Evolutionary conservation across 1,140 invertebrate species (phyloP).

Genomic region (Neelides sp.): DNA sequence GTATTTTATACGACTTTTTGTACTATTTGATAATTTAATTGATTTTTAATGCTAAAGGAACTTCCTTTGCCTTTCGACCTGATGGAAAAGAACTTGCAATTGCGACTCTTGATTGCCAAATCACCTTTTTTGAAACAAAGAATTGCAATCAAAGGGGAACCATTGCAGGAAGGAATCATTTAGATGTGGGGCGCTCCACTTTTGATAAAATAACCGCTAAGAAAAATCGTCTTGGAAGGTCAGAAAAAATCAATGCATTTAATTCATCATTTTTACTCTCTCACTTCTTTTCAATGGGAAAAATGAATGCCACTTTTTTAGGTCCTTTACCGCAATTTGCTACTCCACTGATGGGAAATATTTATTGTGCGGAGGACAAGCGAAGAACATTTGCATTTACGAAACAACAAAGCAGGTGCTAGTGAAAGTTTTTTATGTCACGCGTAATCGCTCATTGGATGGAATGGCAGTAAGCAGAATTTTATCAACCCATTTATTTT

Average conservation of each 20-base stretch:
- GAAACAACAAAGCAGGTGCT: conserved; percentile 60
- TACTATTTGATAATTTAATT: conserved; percentile 1
- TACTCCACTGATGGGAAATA: conserved; percentile 84
- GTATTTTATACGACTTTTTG: conserved; percentile 1
- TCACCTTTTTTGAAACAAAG: conserved; percentile 66
- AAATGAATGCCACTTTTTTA: conserved; percentile 40
- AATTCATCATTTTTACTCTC: background rate
- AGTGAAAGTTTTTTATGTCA: conserved; percentile 85
- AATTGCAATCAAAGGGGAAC: conserved; percentile 52
- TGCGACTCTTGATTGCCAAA: conserved; percentile 75
- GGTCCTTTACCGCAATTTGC: conserved; percentile 74
- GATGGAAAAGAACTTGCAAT: conserved; percentile 84
- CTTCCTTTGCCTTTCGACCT: conserved; percentile 70
- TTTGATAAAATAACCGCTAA: conserved; percentile 78
- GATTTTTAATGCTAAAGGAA: conserved; percentile 35
- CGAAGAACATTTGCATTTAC: conserved; percentile 90
- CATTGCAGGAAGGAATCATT: conserved; percentile 81
- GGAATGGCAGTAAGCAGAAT: conserved; percentile 82
- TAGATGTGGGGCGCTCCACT: conserved; percentile 67
- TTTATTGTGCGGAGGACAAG: conserved; percentile 77
- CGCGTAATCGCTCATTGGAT: conserved; percentile 85
- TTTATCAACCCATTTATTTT: conserved; percentile 22
- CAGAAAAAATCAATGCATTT: conserved; percentile 35
- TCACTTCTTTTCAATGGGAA: conserved; percentile 1
- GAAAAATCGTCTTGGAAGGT: conserved; percentile 71